Conservation (phyloP, 2,888 invertebrate species). For the Trachelus stipa region DNA sequence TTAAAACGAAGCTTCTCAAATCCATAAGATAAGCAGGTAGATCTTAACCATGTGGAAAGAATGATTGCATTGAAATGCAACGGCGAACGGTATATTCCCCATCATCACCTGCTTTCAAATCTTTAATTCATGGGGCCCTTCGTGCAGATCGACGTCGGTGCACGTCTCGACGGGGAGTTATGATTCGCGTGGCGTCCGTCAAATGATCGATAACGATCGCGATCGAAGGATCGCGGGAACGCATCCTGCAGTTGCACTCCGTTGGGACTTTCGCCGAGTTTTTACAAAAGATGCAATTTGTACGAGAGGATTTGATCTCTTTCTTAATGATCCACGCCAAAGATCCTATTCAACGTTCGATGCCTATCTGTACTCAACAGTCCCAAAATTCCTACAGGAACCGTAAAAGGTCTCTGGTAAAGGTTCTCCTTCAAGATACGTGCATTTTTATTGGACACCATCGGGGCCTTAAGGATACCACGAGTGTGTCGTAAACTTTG, state of each 20-base stretch:
- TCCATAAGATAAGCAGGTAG: not conserved
- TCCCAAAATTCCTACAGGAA: not conserved
- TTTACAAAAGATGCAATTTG: not conserved
- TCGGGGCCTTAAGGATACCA: not conserved
- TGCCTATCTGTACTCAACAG: not conserved
- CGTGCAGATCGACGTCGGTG: conserved; percentile 7
- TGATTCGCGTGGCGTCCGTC: conserved; percentile 45
- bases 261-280: not conserved
- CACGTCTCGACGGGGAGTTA: conserved; percentile 18
- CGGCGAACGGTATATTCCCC: conserved; percentile 5
- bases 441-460: not conserved
- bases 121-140: conserved; percentile 43
- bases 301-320: not conserved
- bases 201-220: conserved; percentile 37
- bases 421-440: not conserved
- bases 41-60: not conserved
- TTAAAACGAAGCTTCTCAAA: not conserved
- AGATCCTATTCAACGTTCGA: not conserved
- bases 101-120: conserved; percentile 42
- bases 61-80: conserved; percentile 1
- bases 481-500: conserved; percentile 16
- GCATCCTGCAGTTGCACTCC: not conserved
- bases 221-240: conserved; percentile 9
- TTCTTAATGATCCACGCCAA: not conserved
- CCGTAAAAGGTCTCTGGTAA: not conserved